phyloP scores from a whole-genome alignment of 2,797 vertebrate genomes.

The Phalanger gymnotis region DNA sequence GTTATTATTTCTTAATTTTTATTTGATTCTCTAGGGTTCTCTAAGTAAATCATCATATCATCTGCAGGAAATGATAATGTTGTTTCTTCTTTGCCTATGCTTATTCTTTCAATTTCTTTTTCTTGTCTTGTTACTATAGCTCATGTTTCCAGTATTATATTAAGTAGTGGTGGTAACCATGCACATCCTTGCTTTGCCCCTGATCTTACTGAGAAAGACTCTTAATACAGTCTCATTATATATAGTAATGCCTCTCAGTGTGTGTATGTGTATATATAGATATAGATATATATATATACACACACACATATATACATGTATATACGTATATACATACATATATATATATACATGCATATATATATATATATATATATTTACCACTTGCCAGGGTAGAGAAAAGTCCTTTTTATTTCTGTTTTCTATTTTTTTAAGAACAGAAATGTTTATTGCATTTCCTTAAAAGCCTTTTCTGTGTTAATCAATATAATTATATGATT shows the following conservation, averaged over 20 bases:
- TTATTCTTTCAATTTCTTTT: neutral
- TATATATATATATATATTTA: neutral
- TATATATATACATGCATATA: too few species aligned
- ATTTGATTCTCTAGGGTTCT: neutral
- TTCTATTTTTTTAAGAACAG: slow-evolving; percentile 23
- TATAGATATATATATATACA: too few species aligned
- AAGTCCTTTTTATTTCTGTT: neutral
- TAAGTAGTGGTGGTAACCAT: neutral
- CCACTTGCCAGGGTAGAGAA: neutral
- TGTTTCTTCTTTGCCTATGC: slow-evolving; percentile 31
- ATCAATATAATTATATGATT: slow-evolving; percentile 26
- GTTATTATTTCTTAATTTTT: slow-evolving; percentile 43
- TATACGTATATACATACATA: too few species aligned
- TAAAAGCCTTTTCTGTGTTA: slow-evolving; percentile 34
- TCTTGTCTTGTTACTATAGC: neutral
- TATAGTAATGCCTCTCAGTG: neutral
- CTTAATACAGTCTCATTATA: neutral
- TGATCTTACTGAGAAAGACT: neutral
- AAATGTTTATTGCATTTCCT: slow-evolving; percentile 31
- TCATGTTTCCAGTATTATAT: neutral
- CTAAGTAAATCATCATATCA: slow-evolving; percentile 25
- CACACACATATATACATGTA: too few species aligned
- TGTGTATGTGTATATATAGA: neutral
- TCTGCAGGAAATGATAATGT: slow-evolving; percentile 20
- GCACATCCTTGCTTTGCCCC: neutral